Evolutionary conservation across 2,797 vertebrate genomes (phyloP), one percentile per base, ranked within the genome.

Genomic region (Rhinatrema bivittatum): DNA sequence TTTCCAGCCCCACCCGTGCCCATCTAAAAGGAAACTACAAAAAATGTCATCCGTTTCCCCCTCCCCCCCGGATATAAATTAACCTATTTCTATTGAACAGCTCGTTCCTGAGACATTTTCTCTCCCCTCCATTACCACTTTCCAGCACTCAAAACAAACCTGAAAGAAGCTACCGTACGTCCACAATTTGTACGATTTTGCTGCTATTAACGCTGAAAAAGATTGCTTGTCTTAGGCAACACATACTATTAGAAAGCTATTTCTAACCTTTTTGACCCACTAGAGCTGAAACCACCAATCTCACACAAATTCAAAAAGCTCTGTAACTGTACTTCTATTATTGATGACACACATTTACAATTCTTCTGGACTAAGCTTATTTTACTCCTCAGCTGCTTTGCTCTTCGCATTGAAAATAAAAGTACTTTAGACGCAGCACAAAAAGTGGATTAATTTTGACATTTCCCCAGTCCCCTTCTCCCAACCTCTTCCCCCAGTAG

Each of bases 311-410:
- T 62, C 42, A 47, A 60, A 45, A 16, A 56, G 35, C 33, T 43
- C 26, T 29, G 16, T 53, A 46, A 39, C 47, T 16, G 19, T 36
- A 34, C 47, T 45, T 33, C 47, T 42, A 45, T 64, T 56, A 53
- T 53, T 40, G 49, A 62, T 58, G 48, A 40, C 31, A 26, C 21
- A 66, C 42, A 39, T 57, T 63, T 42, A 37, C n/a, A 25, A 42
- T 43, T 52, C 29, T 38, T 36, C 36, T 35, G 30, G 12, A 46
- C 37, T 52, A 53, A 39, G 23, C 25, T 42, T 8, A 37, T 16
- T 23, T 29, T 14, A 37, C 41, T 2, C 2, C 46, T 43, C 5
- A n/a, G 12, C 6, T 15, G 16, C 13, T 45, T 28, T 26, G 50
- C 2, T 28, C 36, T n/a, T n/a, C n/a, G n/a, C n/a, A n/a, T 34